phyloP scores from a whole-genome alignment of 2,113 vertebrate genomes.

The Tachuris rubrigastra region DNA sequence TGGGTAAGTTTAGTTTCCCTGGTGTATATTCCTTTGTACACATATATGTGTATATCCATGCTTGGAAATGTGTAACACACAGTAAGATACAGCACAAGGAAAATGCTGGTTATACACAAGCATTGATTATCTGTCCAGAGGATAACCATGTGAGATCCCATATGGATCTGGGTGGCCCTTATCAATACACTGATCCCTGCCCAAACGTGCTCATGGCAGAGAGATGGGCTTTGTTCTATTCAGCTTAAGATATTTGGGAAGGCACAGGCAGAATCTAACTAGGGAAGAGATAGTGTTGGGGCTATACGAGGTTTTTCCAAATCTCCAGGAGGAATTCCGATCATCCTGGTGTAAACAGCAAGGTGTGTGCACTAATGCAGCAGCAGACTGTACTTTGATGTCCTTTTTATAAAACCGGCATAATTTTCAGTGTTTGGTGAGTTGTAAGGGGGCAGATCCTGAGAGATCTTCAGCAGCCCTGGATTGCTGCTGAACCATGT shows the following conservation, averaged over 20 bases:
- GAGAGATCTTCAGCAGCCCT: background rate
- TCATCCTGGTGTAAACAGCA: accelerated
- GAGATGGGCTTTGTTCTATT: background rate
- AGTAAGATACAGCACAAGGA: background rate
- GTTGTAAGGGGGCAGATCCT: background rate
- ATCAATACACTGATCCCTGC: background rate
- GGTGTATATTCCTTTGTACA: background rate
- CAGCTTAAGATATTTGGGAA: background rate
- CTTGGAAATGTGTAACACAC: background rate
- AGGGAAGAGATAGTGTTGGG: background rate
- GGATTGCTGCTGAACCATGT: background rate
- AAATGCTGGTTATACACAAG: background rate
- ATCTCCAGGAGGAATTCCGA: background rate
- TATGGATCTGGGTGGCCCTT: background rate
- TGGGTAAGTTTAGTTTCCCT: background rate
- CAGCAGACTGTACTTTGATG: background rate
- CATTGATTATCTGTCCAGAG: background rate
- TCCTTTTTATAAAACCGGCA: accelerated
- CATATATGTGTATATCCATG: background rate
- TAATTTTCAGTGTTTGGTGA: background rate
- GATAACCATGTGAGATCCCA: background rate
- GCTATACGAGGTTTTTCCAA: background rate
- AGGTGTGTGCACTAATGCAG: background rate
- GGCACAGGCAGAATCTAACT: background rate
- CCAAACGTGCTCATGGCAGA: background rate